Percentiles rank a stretch among this genome's conserved stretches.
phyloP scores from a whole-genome alignment of 2,113 vertebrate genomes.

The Dipodomys spectabilis region DNA sequence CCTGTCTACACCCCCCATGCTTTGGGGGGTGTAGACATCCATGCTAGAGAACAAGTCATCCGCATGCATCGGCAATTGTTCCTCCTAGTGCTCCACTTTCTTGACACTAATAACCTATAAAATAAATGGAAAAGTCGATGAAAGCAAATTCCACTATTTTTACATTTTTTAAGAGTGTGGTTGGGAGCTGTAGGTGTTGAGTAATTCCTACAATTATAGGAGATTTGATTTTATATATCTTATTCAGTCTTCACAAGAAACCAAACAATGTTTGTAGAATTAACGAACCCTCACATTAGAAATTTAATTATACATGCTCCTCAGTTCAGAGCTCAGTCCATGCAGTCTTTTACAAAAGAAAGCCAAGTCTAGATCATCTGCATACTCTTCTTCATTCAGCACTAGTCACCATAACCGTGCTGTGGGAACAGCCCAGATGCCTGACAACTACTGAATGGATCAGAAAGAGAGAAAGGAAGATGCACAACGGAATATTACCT shows the following conservation, averaged over 20 bases:
- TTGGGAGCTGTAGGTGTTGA: background rate
- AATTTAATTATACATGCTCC: background rate
- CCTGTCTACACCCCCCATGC: background rate
- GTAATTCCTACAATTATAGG: background rate
- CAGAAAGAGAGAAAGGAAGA: no score
- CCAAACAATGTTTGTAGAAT: background rate
- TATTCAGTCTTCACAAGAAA: constrained; percentile 3
- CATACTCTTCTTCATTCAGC: no score
- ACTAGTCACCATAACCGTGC: no score
- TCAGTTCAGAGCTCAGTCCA: background rate
- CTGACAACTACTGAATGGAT: no score
- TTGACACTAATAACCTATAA: constrained; percentile 3
- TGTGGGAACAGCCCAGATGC: no score
- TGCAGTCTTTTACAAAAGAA: no score
- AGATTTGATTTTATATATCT: background rate
- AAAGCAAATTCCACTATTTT: background rate
- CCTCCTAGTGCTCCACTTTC: background rate
- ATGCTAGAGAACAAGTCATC: background rate
- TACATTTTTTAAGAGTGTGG: background rate
- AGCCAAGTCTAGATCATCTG: no score
- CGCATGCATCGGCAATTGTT: background rate
- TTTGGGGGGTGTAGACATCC: background rate
- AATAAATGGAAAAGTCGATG: background rate
- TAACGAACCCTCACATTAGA: background rate
- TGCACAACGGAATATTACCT: no score